A percentile compares a stretch with the other conserved stretches of the same genome.
Evolutionary conservation across 1,140 invertebrate genomes (phyloP).

Genomic region (Drosophila ohnishii): DNA sequence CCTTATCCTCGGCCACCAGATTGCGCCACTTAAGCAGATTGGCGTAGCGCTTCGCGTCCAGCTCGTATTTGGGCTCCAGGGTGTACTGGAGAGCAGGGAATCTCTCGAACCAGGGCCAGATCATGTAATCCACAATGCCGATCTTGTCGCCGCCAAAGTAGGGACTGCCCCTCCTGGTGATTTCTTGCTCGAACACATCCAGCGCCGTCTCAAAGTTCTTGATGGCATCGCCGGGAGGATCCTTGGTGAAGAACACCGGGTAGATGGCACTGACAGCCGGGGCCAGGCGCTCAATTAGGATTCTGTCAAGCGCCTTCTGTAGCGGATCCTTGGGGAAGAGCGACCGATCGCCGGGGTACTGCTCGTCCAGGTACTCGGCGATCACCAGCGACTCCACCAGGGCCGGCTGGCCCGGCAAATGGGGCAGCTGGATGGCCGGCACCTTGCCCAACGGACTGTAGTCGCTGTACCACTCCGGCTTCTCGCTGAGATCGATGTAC

Average conservation of each 20-base stretch:
- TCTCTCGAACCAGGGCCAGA: slow-evolving; percentile 95
- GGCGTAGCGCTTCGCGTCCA: slow-evolving; percentile 74
- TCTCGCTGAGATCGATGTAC: slow-evolving; percentile 91
- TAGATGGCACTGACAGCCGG: slow-evolving; percentile 63
- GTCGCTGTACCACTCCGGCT: slow-evolving; percentile 91
- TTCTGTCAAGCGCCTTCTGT: slow-evolving; percentile 89
- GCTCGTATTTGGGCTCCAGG: slow-evolving; percentile 52
- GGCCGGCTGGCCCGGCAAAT: slow-evolving; percentile 84
- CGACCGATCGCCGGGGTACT: slow-evolving; percentile 86
- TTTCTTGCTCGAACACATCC: slow-evolving; percentile 87
- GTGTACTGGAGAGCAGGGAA: slow-evolving; percentile 65
- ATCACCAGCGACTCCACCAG: slow-evolving; percentile 93
- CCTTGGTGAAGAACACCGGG: slow-evolving; percentile 61
- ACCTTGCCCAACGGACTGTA: slow-evolving; percentile 90
- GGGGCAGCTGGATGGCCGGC: slow-evolving; percentile 89
- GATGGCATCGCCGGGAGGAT: slow-evolving; percentile 62
- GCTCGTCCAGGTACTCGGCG: slow-evolving; percentile 93
- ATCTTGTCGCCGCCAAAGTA: slow-evolving; percentile 89
- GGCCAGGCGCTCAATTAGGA: slow-evolving; percentile 89
- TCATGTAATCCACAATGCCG: slow-evolving; percentile 95
- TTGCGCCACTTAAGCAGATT: slow-evolving; percentile 85
- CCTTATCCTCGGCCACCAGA: slow-evolving; percentile 88
- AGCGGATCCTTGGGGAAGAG: slow-evolving; percentile 89
- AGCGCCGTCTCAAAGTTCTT: slow-evolving; percentile 84
- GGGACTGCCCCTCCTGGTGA: slow-evolving; percentile 84